Conservation (phyloP, 2,113 vertebrate genomes). For the Bos taurus region DNA sequence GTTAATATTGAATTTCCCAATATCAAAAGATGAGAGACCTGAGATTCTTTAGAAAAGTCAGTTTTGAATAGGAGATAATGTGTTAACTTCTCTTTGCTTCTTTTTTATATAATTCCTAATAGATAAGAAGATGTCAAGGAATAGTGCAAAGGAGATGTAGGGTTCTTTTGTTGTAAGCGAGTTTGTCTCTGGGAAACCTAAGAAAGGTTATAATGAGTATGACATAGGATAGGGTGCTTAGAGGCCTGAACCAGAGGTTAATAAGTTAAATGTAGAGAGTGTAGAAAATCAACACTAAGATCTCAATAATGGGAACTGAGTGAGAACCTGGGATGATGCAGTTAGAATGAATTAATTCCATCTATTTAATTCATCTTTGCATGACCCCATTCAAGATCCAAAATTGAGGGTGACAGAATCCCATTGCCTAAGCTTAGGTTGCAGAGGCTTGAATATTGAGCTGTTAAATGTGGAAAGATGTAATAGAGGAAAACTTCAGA, state of each 20-base stretch:
- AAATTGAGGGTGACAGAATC: not conserved
- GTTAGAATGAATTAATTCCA: not conserved
- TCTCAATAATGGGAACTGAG: not conserved
- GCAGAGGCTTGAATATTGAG: not conserved
- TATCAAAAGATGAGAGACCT: not conserved
- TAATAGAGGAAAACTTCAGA: not conserved
- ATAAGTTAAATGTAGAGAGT: not conserved
- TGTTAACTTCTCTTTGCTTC: not conserved
- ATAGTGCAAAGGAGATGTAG: not conserved
- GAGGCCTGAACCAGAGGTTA: not conserved
- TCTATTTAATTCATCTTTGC: not conserved
- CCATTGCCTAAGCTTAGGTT: not conserved
- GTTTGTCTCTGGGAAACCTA: not conserved
- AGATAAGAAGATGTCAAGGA: not conserved
- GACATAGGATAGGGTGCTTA: not conserved
- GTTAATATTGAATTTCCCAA: not conserved
- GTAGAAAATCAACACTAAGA: not conserved
- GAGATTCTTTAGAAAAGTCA: not conserved
- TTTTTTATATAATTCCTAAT: not conserved
- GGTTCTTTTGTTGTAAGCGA: not conserved
- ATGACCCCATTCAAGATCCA: not conserved
- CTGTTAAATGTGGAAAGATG: not conserved
- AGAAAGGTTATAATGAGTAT: not conserved
- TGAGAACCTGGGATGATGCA: not conserved
- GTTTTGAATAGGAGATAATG: not conserved